These are phyloP conservation scores for Danio jaintianensis DNA, from an alignment of 2,797 vertebrate genomes.

Conservation along the genomic window DNA sequence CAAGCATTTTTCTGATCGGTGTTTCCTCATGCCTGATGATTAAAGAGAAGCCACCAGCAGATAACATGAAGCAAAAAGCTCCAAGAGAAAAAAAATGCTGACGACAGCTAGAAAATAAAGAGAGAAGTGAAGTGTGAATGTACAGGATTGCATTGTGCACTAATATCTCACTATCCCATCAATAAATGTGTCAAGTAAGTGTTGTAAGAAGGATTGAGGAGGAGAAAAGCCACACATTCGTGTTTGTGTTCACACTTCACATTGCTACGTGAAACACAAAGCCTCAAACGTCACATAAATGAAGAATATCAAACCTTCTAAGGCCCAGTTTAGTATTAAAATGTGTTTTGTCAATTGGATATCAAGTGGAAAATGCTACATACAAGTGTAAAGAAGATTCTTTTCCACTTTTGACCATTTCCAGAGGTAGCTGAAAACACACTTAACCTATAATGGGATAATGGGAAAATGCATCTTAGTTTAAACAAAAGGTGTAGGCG, in stretches of 20 bases:
- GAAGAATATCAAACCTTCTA: no score
- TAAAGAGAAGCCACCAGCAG: conserved; percentile 28
- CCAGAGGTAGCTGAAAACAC: no score
- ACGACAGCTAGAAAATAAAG: conserved; percentile 8
- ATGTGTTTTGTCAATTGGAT: no score
- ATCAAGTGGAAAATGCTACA: no score
- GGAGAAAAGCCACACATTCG: background rate
- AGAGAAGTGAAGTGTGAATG: background rate
- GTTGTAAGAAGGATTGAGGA: background rate
- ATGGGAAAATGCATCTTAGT: no score
- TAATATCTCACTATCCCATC: background rate
- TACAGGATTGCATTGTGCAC: background rate
- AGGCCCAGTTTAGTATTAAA: no score
- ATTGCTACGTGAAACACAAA: background rate
- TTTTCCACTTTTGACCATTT: no score
- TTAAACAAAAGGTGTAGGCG: no score
- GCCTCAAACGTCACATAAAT: background rate
- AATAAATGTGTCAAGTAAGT: background rate
- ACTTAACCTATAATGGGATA: no score
- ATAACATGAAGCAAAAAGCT: conserved; percentile 35
- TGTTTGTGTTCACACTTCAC: conserved; percentile 7
- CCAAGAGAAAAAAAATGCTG: conserved; percentile 21
- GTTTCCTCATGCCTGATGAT: conserved; percentile 26
- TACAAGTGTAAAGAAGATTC: no score
- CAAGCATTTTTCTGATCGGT: conserved; percentile 31